A percentile compares a stretch with the other conserved stretches of the same genome.
Conservation (phyloP, 2,113 vertebrate genomes). For the Oryzias javanicus region DNA sequence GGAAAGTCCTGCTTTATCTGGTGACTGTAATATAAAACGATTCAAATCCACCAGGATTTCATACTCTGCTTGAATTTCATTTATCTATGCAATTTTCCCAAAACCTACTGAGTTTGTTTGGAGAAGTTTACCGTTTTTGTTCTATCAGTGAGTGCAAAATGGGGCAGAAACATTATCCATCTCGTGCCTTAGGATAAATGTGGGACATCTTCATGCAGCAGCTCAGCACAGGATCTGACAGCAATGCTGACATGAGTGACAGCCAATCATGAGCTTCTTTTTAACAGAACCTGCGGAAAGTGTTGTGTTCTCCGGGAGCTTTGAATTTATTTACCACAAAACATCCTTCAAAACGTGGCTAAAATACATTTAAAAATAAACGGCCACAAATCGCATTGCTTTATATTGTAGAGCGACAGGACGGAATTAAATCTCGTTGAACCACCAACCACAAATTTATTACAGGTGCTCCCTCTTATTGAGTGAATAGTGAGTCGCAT, state of each 20-base stretch:
- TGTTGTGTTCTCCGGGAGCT: conserved; percentile 13
- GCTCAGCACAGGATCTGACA: conserved; percentile 11
- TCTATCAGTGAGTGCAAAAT: neutral
- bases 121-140: neutral
- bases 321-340: conserved; percentile 35
- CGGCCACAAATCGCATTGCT: conserved; percentile 37
- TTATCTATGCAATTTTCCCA: neutral
- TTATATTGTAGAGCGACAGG: conserved; percentile 30
- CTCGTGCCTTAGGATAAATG: conserved; percentile 13
- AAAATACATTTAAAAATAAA: conserved; percentile 47
- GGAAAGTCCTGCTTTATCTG: neutral
- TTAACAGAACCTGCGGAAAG: conserved; percentile 13
- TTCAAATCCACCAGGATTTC: neutral
- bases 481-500: conserved; percentile 32
- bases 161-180: neutral
- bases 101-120: neutral
- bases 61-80: neutral
- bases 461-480: conserved; percentile 41
- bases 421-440: conserved; percentile 51
- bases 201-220: neutral
- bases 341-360: conserved; percentile 26
- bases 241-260: conserved; percentile 13
- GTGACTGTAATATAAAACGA: conserved; percentile 2
- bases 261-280: conserved; percentile 22
- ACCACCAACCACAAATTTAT: conserved; percentile 42